Base-by-base conservation (phyloP, 2,797 vertebrate species). In the Molossus molossus region DNA sequence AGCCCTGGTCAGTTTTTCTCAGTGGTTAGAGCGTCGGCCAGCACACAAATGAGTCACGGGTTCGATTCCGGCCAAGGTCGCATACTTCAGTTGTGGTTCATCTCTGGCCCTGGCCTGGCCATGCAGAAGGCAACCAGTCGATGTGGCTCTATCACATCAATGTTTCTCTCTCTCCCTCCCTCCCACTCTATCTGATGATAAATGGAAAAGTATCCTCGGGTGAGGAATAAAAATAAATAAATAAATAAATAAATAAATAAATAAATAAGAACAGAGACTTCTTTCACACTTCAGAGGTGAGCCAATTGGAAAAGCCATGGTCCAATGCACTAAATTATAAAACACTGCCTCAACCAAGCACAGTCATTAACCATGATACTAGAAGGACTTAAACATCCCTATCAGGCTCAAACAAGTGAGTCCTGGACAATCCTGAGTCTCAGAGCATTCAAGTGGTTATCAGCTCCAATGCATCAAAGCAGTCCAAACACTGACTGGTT, bases 251-350 rank as follows among this genome's bases (percentile, higher is more conserved):
- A 40, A 40, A 40, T 40, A 40, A 40, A 45, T 45, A 45, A 45
- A 45, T 73, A 92, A 82, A 80, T 33, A 58, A 62, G 70, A 91
- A 75, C 25, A 80, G 20, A 95, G 33, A 67, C 9, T 76, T 72
- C 9, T 76, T 72, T 81, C 27, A 76, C 3, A 81, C 21, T 91
- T 93, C 2, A 65, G 79, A 79, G 23, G 40, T 70, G 15, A 94
- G 37, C 33, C 89, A 88, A 15, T 12, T 95, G 79, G n/a, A 75
- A 86, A 96, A 80, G 21, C 12, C 45, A 87, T 80, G 70, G 64
- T 92, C 10, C 80, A 86, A 33, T 57, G 20, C 50, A 57, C 72
- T 82, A 69, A 75, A 65, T 91, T 89, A 87, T 58, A 89, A 96
- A 94, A 80, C 75, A 83, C 25, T 50, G 65, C 48, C 50, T 69